Evolutionary conservation across 2,113 vertebrate species (phyloP).

Genomic region (Alaudala cheleensis): DNA sequence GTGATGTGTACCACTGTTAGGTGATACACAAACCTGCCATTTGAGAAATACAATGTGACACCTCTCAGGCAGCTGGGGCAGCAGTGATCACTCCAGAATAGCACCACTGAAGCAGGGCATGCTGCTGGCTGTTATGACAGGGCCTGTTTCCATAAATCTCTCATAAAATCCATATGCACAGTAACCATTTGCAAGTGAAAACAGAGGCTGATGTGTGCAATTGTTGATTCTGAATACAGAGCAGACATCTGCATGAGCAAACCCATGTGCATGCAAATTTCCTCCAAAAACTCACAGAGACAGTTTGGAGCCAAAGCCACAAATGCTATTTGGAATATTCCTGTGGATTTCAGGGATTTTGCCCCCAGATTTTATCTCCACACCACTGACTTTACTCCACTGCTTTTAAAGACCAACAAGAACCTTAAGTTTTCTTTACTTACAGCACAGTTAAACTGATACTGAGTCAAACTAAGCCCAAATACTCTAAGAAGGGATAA

Average conservation of each 20-base stretch:
- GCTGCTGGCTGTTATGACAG: background rate
- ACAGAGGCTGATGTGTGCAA: background rate
- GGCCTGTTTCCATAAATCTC: background rate
- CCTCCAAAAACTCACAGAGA: background rate
- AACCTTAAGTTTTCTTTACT: background rate
- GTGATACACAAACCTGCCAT: background rate
- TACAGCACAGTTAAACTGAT: background rate
- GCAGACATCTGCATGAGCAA: slow-evolving; percentile 34
- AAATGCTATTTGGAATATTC: background rate
- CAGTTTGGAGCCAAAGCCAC: background rate
- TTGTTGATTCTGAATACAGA: slow-evolving; percentile 34
- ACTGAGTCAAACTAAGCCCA: background rate
- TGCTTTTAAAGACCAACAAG: background rate
- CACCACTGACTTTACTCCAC: background rate
- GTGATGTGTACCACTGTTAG: background rate
- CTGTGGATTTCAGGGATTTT: background rate
- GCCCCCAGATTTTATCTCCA: background rate
- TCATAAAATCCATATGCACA: background rate
- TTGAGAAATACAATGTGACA: background rate
- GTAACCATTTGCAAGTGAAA: slow-evolving; percentile 32
- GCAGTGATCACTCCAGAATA: background rate
- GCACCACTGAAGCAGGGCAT: background rate
- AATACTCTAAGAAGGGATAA: background rate
- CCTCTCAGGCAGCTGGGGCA: background rate
- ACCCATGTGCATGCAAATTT: background rate